Evolutionary conservation across 1,140 invertebrate species (phyloP).

Genomic region (Pollicipes pollicipes): DNA sequence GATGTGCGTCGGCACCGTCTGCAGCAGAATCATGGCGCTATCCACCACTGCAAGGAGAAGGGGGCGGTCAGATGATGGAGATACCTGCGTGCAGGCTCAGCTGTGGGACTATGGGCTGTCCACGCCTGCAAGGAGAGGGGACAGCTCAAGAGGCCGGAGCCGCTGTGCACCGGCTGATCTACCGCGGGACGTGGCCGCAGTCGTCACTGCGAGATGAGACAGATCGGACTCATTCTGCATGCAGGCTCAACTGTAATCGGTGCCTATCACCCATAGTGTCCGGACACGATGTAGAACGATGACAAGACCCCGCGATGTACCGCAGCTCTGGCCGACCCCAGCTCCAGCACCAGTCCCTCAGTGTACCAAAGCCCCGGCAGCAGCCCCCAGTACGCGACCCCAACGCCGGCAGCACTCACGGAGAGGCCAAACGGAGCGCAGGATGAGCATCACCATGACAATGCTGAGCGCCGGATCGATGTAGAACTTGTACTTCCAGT

Average conservation of each 20-base stretch:
- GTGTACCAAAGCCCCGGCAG: no score
- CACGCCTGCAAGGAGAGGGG: slow-evolving; percentile 7
- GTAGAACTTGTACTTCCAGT: slow-evolving; percentile 58
- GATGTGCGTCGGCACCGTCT: slow-evolving; percentile 83
- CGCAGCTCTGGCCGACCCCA: no score
- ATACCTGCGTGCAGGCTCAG: neutral
- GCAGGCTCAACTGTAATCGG: no score
- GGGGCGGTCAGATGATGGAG: slow-evolving; percentile 1
- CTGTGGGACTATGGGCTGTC: slow-evolving; percentile 11
- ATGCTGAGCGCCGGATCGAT: slow-evolving; percentile 86
- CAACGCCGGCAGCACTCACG: slow-evolving; percentile 21
- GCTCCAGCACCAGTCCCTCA: no score
- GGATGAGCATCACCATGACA: slow-evolving; percentile 56
- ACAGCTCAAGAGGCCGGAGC: slow-evolving; percentile 11
- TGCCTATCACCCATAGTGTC: no score
- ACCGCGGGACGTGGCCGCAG: no score
- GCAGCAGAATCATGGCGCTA: slow-evolving; percentile 69
- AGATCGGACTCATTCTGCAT: no score
- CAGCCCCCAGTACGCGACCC: no score
- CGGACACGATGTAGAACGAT: no score
- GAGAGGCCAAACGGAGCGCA: slow-evolving; percentile 68
- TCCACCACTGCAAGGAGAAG: slow-evolving; percentile 40
- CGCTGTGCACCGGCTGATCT: no score
- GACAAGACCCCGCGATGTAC: no score
- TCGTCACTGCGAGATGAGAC: no score